These are phyloP conservation scores for Phanerotoma sp. DNA, from an alignment of 2,888 invertebrate genomes.

Conservation along the genomic window DNA sequence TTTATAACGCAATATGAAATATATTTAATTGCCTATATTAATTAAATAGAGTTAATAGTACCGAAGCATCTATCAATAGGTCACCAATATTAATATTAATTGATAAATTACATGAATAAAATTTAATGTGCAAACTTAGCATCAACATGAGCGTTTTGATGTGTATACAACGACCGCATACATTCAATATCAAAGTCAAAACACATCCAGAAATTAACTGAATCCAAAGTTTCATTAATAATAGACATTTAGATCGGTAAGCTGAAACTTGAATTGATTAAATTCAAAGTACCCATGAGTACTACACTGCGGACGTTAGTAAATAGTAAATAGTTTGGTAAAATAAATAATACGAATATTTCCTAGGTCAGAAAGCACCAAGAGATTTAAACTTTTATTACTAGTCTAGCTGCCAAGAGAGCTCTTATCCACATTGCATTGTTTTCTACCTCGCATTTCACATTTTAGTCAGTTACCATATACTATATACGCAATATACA, in stretches of 20 bases:
- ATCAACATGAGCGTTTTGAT: no score
- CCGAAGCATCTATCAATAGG: no score
- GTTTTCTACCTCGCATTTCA: slow-evolving; percentile 3
- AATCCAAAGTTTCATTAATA: neutral
- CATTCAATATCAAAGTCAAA: no score
- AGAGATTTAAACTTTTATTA: slow-evolving; percentile 9
- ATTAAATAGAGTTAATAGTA: no score
- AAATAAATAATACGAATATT: neutral
- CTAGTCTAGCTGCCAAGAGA: neutral
- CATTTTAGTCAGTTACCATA: neutral
- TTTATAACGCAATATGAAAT: no score
- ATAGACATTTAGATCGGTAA: neutral
- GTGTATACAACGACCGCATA: no score
- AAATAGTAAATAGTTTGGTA: neutral
- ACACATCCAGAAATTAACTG: no score
- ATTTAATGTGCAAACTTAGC: no score
- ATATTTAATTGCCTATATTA: no score
- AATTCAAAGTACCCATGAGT: no score
- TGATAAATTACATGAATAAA: no score
- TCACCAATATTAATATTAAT: no score
- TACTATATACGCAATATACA: slow-evolving; percentile 8
- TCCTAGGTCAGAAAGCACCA: neutral
- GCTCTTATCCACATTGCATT: slow-evolving; percentile 12
- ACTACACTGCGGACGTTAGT: neutral
- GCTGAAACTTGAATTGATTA: neutral